phyloP scores from a whole-genome alignment of 2,113 vertebrate species.

The Oryzias melastigma region DNA sequence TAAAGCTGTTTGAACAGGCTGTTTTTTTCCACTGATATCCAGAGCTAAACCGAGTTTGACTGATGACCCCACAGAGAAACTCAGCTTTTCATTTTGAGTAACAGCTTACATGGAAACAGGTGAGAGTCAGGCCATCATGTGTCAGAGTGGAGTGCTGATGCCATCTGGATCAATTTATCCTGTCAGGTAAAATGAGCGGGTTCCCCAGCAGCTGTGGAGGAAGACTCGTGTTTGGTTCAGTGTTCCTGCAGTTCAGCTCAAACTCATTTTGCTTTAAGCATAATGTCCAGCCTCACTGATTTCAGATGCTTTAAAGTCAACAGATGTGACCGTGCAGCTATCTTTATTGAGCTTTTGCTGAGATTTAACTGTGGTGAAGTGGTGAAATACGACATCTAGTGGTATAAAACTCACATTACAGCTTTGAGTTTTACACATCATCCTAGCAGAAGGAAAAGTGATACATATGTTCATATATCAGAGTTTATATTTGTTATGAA shows the following conservation, averaged over 20 bases:
- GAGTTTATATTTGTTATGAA: no score
- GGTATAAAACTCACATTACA: constrained; percentile 30
- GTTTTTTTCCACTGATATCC: background rate
- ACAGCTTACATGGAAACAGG: constrained; percentile 39
- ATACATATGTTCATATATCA: background rate
- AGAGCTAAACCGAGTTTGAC: background rate
- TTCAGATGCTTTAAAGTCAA: constrained; percentile 36
- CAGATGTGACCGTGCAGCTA: no score
- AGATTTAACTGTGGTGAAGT: constrained; percentile 7
- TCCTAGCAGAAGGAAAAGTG: background rate
- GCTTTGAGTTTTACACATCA: background rate
- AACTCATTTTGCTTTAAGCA: constrained; percentile 14
- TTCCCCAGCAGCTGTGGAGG: constrained; percentile 31
- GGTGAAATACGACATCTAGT: constrained; percentile 57
- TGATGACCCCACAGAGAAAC: constrained; percentile 10
- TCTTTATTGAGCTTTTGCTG: constrained; percentile 5
- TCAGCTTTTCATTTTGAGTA: constrained; percentile 24
- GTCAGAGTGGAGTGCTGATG: constrained; percentile 9
- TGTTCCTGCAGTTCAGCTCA: constrained; percentile 14
- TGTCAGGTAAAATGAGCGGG: constrained; percentile 39
- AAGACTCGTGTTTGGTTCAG: constrained; percentile 28
- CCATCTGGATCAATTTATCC: constrained; percentile 67
- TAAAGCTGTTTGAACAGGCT: no score
- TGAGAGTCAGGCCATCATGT: constrained; percentile 36
- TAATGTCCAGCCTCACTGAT: constrained; percentile 2